Percentiles rank a stretch among this genome's conserved stretches.
These are phyloP conservation scores for Sycophila texana DNA, from an alignment of 2,888 invertebrate species.

Conservation along the genomic window DNA sequence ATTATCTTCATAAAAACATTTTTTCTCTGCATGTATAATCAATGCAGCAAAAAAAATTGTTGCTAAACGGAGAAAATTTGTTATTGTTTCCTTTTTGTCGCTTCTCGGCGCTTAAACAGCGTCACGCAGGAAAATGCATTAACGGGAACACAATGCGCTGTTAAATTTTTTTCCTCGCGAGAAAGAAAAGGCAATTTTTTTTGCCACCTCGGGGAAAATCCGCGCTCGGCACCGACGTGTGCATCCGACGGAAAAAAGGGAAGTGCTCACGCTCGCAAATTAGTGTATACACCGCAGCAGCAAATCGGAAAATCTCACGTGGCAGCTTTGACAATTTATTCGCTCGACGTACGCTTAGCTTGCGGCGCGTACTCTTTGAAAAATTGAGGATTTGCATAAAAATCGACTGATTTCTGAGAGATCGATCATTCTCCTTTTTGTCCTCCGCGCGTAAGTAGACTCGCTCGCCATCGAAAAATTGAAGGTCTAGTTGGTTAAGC, in stretches of 20 bases:
- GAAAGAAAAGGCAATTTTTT: not conserved
- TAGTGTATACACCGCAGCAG: not conserved
- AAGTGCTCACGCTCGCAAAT: conserved; percentile 28
- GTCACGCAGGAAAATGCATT: too few relatives aligned
- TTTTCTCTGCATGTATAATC: too few relatives aligned
- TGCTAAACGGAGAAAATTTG: too few relatives aligned
- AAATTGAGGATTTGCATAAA: conserved; percentile 44
- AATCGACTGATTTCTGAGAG: conserved; percentile 22
- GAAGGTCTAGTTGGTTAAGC: not conserved
- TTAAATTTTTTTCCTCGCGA: too few relatives aligned
- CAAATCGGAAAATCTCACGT: conserved; percentile 37
- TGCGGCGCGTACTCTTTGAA: conserved; percentile 19
- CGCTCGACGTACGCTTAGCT: conserved; percentile 28
- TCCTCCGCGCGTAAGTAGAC: not conserved
- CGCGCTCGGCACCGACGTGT: not conserved
- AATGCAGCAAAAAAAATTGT: too few relatives aligned
- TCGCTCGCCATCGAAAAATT: not conserved
- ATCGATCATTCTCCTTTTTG: not conserved
- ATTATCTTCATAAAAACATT: too few relatives aligned
- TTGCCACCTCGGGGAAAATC: not conserved
- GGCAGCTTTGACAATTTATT: conserved; percentile 48
- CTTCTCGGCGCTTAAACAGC: too few relatives aligned
- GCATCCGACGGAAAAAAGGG: conserved; percentile 8
- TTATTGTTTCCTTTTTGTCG: too few relatives aligned
- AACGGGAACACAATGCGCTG: too few relatives aligned